Evolutionary conservation across 2,113 vertebrate species (phyloP), one percentile per base, ranked within the genome.

Genomic region (Podocnemis expansa): DNA sequence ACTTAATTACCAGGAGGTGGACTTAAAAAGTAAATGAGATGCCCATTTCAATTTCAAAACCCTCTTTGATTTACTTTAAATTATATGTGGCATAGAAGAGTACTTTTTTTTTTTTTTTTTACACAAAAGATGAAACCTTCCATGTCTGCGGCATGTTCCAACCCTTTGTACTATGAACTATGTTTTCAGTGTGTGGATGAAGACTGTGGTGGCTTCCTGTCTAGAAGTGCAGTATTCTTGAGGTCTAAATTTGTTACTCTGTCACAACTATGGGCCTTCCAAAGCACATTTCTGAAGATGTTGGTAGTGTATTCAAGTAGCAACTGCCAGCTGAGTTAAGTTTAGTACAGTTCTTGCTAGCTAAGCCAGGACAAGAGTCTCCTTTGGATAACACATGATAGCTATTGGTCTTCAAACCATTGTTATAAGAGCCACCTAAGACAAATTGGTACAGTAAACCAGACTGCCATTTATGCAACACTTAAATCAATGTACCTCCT

Each of bases 1-100:
- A 79, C 83, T 80, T 88, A 86, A 92, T 91, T 93, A 94, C 34
- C 2, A 75, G 8, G 91, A 84, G 22, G 43, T 89, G 80, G 91
- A 41, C 27, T 70, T 63, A 85, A 47, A 43, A n/a, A 82, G 84
- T 95, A 82, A 6, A 84, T 2, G 38, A 93, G 82, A 4, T 45
- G 6, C 54, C 3, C 41, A 73, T 38, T 81, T 19, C 9, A 78
- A 82, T 91, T 91, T 89, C 49, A 89, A 85, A 90, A 85, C 67
- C 14, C 24, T 29, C 51, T 76, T 79, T 84, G 14, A 14, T 54
- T n/a, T 38, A 2, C 51, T 93, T 87, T 43, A 92, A 86, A 76
- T 17, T 81, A 82, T 58, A 87, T 88, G 10, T 87, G 38, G 89
- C 89, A 84, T 76, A 63, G 2, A 70, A 87, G 85, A 76, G 43